Percentiles rank a stretch among this genome's conserved stretches.
These are phyloP conservation scores for Caenorhabditis drosophilae DNA, from an alignment of 2,888 invertebrate species.

Conservation along the genomic window DNA sequence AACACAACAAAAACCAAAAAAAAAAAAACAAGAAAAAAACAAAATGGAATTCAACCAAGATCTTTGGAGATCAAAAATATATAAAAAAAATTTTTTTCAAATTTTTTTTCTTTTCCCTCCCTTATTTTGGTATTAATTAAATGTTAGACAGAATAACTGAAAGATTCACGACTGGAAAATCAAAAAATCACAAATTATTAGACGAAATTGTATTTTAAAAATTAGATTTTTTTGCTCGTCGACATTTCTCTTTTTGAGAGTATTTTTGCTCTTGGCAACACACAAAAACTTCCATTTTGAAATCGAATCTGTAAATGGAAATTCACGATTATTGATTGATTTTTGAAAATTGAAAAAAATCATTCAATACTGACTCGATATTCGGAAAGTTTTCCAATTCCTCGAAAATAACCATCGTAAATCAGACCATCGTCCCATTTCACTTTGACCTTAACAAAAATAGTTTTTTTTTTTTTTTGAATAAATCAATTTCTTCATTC, in stretches of 20 bases:
- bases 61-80: background rate
- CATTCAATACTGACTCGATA: background rate
- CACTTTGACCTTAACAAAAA: slow-evolving; percentile 46
- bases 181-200: no score
- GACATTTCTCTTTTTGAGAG: background rate
- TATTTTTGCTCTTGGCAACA: background rate
- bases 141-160: no score
- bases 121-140: no score
- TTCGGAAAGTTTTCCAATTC: slow-evolving; percentile 1
- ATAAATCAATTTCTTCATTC: no score
- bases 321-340: background rate
- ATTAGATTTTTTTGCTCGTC: background rate
- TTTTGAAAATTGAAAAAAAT: background rate
- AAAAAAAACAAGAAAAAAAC: background rate
- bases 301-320: background rate
- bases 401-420: slow-evolving; percentile 56
- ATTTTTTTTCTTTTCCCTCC: background rate
- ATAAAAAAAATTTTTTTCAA: background rate
- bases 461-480: background rate
- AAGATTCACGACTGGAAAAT: no score
- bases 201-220: no score
- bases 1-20: background rate
- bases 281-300: background rate
- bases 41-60: background rate
- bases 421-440: slow-evolving; percentile 46